phyloP scores from a whole-genome alignment of 2,113 vertebrate species.

The Thalassarche chlororhynchos region DNA sequence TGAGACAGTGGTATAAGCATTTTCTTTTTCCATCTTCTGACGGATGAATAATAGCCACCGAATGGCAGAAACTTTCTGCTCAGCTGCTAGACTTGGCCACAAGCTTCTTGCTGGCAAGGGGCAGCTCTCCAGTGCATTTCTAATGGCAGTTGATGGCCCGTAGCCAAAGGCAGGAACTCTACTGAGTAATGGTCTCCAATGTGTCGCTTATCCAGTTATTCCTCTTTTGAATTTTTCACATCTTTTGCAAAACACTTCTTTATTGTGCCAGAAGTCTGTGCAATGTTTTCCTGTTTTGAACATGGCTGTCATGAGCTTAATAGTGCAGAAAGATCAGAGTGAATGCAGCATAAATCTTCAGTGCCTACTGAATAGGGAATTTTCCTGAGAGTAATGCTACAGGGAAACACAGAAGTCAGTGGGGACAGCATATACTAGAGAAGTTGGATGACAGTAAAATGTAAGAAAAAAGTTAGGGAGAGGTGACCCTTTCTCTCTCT shows the following conservation, averaged over 20 bases:
- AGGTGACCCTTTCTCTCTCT: background rate
- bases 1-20: background rate
- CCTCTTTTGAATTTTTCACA: background rate
- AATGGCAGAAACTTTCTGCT: background rate
- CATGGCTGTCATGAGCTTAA: background rate
- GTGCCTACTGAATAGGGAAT: background rate
- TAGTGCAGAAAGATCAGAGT: background rate
- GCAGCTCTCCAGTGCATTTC: background rate
- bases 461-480: background rate
- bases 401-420: background rate
- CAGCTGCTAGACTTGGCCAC: background rate
- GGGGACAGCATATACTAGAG: background rate
- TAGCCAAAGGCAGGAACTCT: background rate
- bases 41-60: background rate
- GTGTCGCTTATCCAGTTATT: background rate
- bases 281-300: background rate
- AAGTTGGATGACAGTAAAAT: background rate
- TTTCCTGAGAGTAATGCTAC: background rate
- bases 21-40: background rate
- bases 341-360: background rate
- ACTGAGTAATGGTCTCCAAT: background rate
- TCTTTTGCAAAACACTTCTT: background rate
- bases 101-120: background rate
- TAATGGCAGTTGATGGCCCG: background rate
- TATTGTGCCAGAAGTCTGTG: background rate